phyloP scores from a whole-genome alignment of 2,888 invertebrate species.

The Ophonus ardosiacus region DNA sequence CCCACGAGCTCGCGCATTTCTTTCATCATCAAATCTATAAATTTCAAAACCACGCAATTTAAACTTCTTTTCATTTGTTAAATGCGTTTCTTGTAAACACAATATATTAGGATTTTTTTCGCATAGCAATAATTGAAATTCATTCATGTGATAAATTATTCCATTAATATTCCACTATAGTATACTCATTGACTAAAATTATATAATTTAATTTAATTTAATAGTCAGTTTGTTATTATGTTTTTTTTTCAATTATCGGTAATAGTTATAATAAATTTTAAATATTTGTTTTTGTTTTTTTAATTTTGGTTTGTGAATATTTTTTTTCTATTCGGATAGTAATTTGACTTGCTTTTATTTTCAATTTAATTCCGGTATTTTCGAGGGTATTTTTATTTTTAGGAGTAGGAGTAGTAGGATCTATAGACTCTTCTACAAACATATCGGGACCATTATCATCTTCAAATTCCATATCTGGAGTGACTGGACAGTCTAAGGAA shows the following conservation, averaged over 20 bases:
- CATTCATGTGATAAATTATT: not conserved
- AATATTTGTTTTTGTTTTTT: not conserved
- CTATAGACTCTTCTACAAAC: not conserved
- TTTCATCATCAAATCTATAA: not conserved
- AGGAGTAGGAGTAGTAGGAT: not conserved
- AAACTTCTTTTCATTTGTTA: slow-evolving; percentile 5
- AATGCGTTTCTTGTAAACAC: not conserved
- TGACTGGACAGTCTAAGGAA: not conserved
- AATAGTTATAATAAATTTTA: not conserved
- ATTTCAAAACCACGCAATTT: not conserved
- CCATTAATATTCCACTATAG: not conserved
- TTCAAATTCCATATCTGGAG: not conserved
- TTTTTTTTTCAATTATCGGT: not conserved
- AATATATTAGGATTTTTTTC: not conserved
- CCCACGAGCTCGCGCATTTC: not conserved
- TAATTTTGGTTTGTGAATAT: not conserved
- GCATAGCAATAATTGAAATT: not conserved
- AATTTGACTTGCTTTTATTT: not conserved
- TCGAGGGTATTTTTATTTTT: not conserved
- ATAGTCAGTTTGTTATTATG: not conserved
- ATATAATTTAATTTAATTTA: not conserved
- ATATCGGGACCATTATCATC: not conserved
- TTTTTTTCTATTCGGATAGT: not conserved
- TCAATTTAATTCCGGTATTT: not conserved
- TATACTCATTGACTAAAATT: not conserved